Evolutionary conservation across 2,888 invertebrate genomes (phyloP).

Genomic region (Eucriotettix oculatus): DNA sequence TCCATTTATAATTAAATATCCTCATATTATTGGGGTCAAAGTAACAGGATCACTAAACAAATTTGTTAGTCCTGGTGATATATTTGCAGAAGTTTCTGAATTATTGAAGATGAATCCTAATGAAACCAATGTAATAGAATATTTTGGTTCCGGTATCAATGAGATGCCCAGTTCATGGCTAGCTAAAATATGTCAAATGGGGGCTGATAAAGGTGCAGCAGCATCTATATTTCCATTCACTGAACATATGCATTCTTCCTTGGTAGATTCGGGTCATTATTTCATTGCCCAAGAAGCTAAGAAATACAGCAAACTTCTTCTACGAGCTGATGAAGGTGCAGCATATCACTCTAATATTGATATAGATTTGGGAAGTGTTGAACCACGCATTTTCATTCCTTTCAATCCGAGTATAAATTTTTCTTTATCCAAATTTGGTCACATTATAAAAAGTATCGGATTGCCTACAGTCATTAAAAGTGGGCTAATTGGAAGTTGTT

Average conservation of each 20-base stretch:
- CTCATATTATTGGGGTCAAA: background rate
- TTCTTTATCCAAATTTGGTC: background rate
- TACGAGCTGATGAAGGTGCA: background rate
- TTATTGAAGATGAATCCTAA: background rate
- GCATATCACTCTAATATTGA: background rate
- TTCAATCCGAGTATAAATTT: background rate
- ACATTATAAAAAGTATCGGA: background rate
- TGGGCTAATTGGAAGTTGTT: background rate
- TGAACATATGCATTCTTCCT: background rate
- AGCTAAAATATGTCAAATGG: background rate
- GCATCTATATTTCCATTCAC: background rate
- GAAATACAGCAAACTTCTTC: background rate
- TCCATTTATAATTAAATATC: background rate
- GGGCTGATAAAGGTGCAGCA: background rate
- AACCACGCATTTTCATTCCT: background rate
- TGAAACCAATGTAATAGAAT: background rate
- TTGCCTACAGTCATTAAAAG: background rate
- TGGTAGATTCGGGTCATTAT: background rate
- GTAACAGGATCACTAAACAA: background rate
- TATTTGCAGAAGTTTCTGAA: background rate
- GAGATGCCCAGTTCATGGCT: background rate
- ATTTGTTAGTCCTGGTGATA: background rate
- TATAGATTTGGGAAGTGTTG: background rate
- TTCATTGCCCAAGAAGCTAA: background rate
- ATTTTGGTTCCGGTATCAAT: background rate